phyloP scores from a whole-genome alignment of 2,797 vertebrate genomes.

The Spinus pinus region DNA sequence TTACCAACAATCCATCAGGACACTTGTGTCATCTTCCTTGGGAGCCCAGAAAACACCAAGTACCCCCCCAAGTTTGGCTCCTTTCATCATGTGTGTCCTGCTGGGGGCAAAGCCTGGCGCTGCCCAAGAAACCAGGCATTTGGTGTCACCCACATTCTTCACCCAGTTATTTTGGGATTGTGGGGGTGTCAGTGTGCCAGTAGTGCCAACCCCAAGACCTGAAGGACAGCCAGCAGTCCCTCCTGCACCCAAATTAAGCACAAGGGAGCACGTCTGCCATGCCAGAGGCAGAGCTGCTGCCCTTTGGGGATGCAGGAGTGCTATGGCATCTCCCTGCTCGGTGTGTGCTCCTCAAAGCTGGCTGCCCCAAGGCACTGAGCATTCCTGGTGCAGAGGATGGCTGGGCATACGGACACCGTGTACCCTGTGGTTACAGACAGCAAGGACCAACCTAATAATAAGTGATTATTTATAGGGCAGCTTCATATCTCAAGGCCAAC shows the following conservation, averaged over 20 bases:
- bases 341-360: fast-evolving
- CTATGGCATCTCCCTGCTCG: not conserved
- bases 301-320: not conserved
- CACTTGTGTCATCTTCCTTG: not conserved
- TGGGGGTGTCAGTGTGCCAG: not conserved
- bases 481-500: conserved; percentile 5
- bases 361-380: not conserved
- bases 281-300: not conserved
- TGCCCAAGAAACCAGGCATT: not conserved
- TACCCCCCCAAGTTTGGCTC: not conserved
- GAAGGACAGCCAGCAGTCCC: not conserved
- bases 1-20: not conserved
- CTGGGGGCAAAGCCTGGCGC: not conserved
- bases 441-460: conserved; percentile 48
- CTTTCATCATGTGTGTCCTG: not conserved
- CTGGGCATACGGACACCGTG: fast-evolving
- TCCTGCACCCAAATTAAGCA: not conserved
- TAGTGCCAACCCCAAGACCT: not conserved
- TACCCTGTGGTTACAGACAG: not conserved
- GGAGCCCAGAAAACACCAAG: not conserved
- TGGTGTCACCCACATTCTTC: not conserved
- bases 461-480: conserved; percentile 44
- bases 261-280: not conserved
- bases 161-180: not conserved
- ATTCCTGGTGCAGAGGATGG: not conserved